Conservation (phyloP, 64 coral and sea anemone genomes). For the Montipora capricornis region DNA sequence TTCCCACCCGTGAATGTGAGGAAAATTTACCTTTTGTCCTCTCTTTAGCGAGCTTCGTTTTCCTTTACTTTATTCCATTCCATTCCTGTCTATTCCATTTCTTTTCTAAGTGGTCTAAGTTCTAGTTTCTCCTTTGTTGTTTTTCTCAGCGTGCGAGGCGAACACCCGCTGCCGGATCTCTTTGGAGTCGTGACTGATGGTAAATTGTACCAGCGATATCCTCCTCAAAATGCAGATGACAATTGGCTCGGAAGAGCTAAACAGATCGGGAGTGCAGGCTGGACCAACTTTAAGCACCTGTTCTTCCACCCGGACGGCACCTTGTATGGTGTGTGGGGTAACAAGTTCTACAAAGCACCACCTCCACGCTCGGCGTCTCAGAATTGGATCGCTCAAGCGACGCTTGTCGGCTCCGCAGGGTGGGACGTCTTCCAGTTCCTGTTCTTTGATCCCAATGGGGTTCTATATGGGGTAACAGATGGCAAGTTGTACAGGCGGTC, state of each 20-base stretch:
- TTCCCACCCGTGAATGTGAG: too few species aligned
- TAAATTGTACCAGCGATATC: neutral
- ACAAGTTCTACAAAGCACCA: slow-evolving; percentile 22
- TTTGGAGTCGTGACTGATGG: neutral
- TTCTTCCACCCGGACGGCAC: slow-evolving; percentile 28
- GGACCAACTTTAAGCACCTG: neutral
- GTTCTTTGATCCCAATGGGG: slow-evolving; percentile 29
- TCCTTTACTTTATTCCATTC: too few species aligned
- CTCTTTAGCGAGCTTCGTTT: too few species aligned
- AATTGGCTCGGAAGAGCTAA: slow-evolving; percentile 2
- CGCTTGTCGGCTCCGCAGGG: neutral
- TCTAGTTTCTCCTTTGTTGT: neutral
- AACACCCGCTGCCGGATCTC: neutral
- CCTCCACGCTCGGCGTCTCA: neutral
- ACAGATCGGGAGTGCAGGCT: neutral
- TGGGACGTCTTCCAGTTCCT: slow-evolving; percentile 7
- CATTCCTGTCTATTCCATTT: too few species aligned
- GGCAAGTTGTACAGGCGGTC: slow-evolving; percentile 2
- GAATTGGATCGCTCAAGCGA: slow-evolving; percentile 18
- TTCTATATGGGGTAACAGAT: neutral
- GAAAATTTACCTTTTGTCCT: too few species aligned
- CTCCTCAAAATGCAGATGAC: neutral
- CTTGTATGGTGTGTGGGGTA: slow-evolving; percentile 10
- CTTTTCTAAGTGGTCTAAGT: too few species aligned
- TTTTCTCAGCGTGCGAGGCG: neutral